A percentile compares a stretch with the other conserved stretches of the same genome.
Conservation (phyloP, 2,888 invertebrate species). For the Troilus luridus region DNA sequence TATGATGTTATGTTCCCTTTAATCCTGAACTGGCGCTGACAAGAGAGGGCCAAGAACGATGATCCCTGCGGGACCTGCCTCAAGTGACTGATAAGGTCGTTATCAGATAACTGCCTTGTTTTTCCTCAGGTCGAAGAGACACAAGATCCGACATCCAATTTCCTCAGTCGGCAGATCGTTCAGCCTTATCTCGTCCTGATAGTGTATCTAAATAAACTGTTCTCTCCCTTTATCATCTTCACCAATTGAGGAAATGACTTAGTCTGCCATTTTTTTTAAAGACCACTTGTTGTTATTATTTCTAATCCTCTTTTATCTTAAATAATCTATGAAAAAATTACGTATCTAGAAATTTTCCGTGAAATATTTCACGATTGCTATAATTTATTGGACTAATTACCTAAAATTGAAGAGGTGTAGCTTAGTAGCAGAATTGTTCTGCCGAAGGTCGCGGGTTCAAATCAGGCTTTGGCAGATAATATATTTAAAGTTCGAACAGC, state of each 20-base stretch:
- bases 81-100: slow-evolving; percentile 35
- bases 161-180: slow-evolving; percentile 38
- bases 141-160: slow-evolving; percentile 41
- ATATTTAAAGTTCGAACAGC: too few relatives aligned
- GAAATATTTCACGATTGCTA: too few relatives aligned
- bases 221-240: background rate
- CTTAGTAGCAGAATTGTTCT: too few relatives aligned
- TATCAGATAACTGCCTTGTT: slow-evolving; percentile 44
- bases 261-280: background rate
- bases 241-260: background rate
- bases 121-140: slow-evolving; percentile 27
- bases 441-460: too few relatives aligned
- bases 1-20: background rate
- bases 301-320: background rate
- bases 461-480: too few relatives aligned
- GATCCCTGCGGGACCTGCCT: background rate
- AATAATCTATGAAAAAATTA: too few relatives aligned
- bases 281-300: background rate
- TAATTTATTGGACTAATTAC: too few relatives aligned
- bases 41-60: background rate
- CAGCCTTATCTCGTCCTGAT: slow-evolving; percentile 25
- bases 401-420: too few relatives aligned
- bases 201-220: slow-evolving; percentile 5
- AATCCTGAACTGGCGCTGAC: background rate
- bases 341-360: too few relatives aligned